Percentiles rank a stretch among this genome's conserved stretches.
Conservation (phyloP, 2,888 invertebrate genomes). For the Coremacera marginata region DNA sequence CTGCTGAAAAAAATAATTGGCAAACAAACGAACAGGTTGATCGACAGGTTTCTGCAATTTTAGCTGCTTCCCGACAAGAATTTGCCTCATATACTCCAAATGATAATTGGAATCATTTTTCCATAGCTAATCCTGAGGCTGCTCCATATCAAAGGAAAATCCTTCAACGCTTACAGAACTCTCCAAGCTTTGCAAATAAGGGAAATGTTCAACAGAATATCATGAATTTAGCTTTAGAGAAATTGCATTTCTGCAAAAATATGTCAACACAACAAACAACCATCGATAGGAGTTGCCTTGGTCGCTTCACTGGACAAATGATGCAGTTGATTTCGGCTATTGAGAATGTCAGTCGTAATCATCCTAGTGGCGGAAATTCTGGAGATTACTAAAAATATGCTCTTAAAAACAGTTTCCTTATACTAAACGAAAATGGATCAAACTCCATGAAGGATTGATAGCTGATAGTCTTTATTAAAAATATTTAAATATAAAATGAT, state of each 20-base stretch:
- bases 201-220: background rate
- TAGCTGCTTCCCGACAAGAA: background rate
- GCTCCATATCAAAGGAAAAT: slow-evolving; percentile 1
- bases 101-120: background rate
- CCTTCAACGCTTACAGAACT: background rate
- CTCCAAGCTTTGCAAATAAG: background rate
- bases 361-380: too few relatives aligned
- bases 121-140: background rate
- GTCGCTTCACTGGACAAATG: slow-evolving; percentile 44
- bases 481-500: background rate
- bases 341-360: slow-evolving; percentile 29
- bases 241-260: background rate
- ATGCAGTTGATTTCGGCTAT: slow-evolving; percentile 47
- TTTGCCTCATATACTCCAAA: background rate
- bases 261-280: background rate
- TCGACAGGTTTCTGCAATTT: background rate
- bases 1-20: background rate
- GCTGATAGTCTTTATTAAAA: background rate
- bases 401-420: background rate
- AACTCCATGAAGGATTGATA: background rate
- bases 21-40: background rate
- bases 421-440: background rate
- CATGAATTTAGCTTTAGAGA: background rate
- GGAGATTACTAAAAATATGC: background rate
- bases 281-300: slow-evolving; percentile 43